These are phyloP conservation scores for Cyprinella venusta DNA, from an alignment of 2,797 vertebrate genomes.

Conservation along the genomic window DNA sequence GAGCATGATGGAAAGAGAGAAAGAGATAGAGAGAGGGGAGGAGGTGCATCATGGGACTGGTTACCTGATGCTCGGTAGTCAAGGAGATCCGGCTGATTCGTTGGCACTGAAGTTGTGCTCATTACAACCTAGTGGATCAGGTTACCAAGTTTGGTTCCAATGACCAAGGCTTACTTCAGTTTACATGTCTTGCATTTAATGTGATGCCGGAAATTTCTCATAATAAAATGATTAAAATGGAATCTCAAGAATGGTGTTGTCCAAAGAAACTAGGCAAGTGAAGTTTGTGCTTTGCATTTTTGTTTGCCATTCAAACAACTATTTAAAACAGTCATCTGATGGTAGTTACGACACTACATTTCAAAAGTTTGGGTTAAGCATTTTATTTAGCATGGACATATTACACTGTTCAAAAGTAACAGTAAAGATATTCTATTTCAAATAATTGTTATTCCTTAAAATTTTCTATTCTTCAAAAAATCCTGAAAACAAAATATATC, in stretches of 20 bases:
- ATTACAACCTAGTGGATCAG: constrained; percentile 49
- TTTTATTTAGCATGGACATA: not conserved
- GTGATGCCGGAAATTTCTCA: not conserved
- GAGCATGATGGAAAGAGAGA: not conserved
- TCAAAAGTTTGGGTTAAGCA: not conserved
- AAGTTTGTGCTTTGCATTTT: not conserved
- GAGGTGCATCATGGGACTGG: constrained; percentile 21
- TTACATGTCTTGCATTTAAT: constrained; percentile 30
- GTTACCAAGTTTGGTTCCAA: constrained; percentile 67
- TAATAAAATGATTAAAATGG: not conserved
- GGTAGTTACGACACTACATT: not conserved
- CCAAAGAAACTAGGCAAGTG: not conserved
- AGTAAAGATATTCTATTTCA: not conserved
- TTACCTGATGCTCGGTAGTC: constrained; percentile 53
- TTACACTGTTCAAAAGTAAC: not conserved
- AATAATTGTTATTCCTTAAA: not conserved
- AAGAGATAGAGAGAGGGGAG: not conserved
- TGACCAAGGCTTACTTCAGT: constrained; percentile 65
- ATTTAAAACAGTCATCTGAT: not conserved
- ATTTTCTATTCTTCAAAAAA: not conserved
- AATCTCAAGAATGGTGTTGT: not conserved
- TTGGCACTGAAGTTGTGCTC: constrained; percentile 48
- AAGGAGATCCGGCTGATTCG: constrained; percentile 53
- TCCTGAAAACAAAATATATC: not conserved
- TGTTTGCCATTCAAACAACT: not conserved